A percentile compares a stretch with the other conserved stretches of the same genome.
Conservation (phyloP, 2,888 invertebrate species). For the Drosophila neonasuta region DNA sequence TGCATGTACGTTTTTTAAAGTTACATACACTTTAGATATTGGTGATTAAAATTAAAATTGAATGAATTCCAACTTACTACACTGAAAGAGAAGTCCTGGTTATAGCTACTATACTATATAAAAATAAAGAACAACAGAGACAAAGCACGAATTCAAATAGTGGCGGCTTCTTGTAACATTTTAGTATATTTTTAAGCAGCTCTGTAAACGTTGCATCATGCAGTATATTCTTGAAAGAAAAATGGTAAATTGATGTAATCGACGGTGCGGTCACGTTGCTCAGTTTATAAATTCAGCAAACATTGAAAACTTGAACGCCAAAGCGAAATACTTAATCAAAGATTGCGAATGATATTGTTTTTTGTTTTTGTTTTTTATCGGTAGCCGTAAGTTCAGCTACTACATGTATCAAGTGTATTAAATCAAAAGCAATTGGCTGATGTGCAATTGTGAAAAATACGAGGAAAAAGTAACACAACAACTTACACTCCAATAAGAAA, state of each 20-base stretch:
- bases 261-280: slow-evolving; percentile 48
- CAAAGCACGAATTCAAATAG: background rate
- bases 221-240: background rate
- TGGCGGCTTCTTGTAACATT: background rate
- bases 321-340: slow-evolving; percentile 34
- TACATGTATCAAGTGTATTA: slow-evolving; percentile 24
- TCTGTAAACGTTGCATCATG: background rate
- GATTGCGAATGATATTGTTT: slow-evolving; percentile 43
- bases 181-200: background rate
- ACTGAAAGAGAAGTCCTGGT: too few species aligned
- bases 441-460: slow-evolving; percentile 22
- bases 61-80: too few species aligned
- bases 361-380: slow-evolving; percentile 48
- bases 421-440: slow-evolving; percentile 26
- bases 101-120: too few species aligned
- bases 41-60: too few species aligned
- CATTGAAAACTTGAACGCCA: slow-evolving; percentile 42
- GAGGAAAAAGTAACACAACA: background rate
- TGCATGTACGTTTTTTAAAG: too few species aligned
- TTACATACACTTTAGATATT: too few species aligned
- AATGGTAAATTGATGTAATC: background rate
- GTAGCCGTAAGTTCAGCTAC: slow-evolving; percentile 18
- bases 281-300: slow-evolving; percentile 60
- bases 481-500: slow-evolving; percentile 39
- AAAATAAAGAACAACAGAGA: too few species aligned